phyloP scores from a whole-genome alignment of 2,113 vertebrate genomes.

The Hemiprocne comata region DNA sequence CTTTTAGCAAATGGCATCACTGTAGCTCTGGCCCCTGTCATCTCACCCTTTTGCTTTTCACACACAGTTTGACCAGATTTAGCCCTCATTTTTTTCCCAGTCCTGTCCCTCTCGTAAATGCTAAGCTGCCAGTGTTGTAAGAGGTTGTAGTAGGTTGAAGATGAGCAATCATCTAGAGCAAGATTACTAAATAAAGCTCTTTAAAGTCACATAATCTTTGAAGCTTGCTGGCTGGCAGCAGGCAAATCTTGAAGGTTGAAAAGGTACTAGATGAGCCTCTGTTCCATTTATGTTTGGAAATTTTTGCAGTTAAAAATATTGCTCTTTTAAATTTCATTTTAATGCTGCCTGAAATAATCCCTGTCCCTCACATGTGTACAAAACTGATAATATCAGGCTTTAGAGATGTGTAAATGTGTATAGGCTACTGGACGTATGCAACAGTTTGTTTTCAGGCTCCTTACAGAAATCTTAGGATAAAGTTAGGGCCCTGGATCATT shows the following conservation, averaged over 20 bases:
- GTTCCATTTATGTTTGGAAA: neutral
- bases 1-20: neutral
- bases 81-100: neutral
- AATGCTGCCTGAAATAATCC: neutral
- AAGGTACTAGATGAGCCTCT: neutral
- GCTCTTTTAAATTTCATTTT: neutral
- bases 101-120: neutral
- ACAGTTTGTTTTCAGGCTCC: neutral
- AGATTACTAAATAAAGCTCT: conserved; percentile 31
- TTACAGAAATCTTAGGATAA: neutral
- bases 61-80: conserved; percentile 8
- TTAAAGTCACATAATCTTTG: conserved; percentile 19
- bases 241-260: neutral
- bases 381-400: neutral
- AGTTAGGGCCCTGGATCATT: neutral
- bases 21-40: neutral
- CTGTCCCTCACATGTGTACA: neutral
- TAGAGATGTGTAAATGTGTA: neutral
- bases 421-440: neutral
- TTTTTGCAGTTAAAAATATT: neutral
- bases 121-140: neutral
- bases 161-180: neutral
- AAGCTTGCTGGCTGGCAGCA: conserved; percentile 17
- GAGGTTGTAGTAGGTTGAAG: neutral
- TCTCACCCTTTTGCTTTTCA: neutral